A percentile compares a stretch with the other conserved stretches of the same genome.
Conservation (phyloP, 2,888 invertebrate genomes). For the Nephrotoma flavescens region DNA sequence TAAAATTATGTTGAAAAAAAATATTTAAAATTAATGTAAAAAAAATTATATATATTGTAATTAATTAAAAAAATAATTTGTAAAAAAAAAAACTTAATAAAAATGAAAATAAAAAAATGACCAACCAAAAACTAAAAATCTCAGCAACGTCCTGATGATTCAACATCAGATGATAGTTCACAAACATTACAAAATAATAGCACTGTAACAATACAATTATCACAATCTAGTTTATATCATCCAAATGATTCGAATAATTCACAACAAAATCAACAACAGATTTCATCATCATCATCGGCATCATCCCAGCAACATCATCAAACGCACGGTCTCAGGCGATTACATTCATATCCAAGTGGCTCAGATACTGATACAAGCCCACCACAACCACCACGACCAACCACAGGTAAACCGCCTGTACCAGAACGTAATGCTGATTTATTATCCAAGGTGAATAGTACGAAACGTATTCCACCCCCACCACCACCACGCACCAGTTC, state of each 20-base stretch:
- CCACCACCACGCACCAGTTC: constrained; percentile 85
- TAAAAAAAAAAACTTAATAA: neutral
- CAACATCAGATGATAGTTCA: constrained; percentile 32
- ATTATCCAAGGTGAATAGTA: constrained; percentile 51
- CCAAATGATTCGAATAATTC: constrained; percentile 3
- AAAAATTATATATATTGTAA: neutral
- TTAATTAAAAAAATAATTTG: neutral
- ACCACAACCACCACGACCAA: constrained; percentile 48
- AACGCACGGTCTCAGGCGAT: constrained; percentile 47
- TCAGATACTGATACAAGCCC: constrained; percentile 68
- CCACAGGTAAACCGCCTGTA: constrained; percentile 58
- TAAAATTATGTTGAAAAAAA: neutral
- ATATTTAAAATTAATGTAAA: neutral
- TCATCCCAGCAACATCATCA: constrained; percentile 17
- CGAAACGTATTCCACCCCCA: constrained; percentile 74
- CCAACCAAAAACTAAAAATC: neutral
- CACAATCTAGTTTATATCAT: constrained; percentile 27
- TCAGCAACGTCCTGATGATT: constrained; percentile 30
- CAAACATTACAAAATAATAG: constrained; percentile 26
- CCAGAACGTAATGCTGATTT: constrained; percentile 70
- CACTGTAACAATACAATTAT: constrained; percentile 32
- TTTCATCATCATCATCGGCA: constrained; percentile 25
- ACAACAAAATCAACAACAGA: constrained; percentile 21
- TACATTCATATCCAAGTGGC: constrained; percentile 76
- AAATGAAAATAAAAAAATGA: constrained; percentile 1